phyloP scores from a whole-genome alignment of 2,888 invertebrate genomes.

The Heteromyza rotundicornis region DNA sequence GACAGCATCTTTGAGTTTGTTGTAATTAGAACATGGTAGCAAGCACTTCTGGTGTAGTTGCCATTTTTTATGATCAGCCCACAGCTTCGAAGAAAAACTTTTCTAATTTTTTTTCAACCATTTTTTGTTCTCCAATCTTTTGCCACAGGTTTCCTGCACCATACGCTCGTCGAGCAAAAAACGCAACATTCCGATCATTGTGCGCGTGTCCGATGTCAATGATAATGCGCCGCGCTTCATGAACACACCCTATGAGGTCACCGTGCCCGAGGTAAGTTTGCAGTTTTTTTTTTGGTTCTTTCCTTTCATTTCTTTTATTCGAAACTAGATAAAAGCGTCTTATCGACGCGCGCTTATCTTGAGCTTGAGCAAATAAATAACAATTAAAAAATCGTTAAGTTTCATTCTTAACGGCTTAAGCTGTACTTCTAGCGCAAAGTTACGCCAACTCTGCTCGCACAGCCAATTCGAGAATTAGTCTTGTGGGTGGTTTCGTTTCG shows the following conservation, averaged over 20 bases:
- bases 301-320: constrained; percentile 13
- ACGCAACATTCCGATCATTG: constrained; percentile 86
- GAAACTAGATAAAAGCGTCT: neutral
- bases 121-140: constrained; percentile 10
- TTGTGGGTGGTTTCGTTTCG: neutral
- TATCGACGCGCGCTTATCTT: neutral
- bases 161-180: constrained; percentile 80
- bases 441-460: neutral
- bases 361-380: constrained; percentile 19
- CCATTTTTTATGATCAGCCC: too few relatives aligned
- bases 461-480: neutral
- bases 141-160: constrained; percentile 79
- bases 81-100: neutral
- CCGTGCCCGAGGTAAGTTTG: constrained; percentile 80
- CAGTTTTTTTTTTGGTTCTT: constrained; percentile 22
- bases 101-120: neutral
- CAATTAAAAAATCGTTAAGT: constrained; percentile 17
- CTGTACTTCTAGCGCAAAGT: too few relatives aligned
- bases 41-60: neutral
- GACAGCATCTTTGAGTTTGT: constrained; percentile 1
- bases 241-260: constrained; percentile 82
- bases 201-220: constrained; percentile 88
- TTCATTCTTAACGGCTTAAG: neutral
- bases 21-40: neutral
- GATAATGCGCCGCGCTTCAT: constrained; percentile 87